Evolutionary conservation across 2,888 invertebrate species (phyloP).

Genomic region (Scaptomyza polygonia): DNA sequence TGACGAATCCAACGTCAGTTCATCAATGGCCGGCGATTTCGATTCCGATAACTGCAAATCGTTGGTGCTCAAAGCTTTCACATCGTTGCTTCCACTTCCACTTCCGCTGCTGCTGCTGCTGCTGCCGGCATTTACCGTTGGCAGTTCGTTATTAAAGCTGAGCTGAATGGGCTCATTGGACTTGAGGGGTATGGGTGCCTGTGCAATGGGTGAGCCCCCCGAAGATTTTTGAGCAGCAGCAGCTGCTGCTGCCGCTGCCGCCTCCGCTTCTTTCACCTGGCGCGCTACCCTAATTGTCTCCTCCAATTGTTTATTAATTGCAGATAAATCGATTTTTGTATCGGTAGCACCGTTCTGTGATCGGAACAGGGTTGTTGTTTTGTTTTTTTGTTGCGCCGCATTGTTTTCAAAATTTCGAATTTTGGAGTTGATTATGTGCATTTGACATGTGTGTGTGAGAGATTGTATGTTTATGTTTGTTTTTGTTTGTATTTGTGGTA

Average conservation of each 20-base stretch:
- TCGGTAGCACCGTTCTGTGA: conserved; percentile 82
- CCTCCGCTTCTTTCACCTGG: conserved; percentile 83
- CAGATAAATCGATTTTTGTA: conserved; percentile 83
- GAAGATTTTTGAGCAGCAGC: conserved; percentile 45
- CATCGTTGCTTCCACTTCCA: conserved; percentile 68
- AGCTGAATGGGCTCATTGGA: conserved; percentile 78
- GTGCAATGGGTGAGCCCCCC: conserved; percentile 54
- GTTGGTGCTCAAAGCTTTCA: conserved; percentile 66
- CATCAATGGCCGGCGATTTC: conserved; percentile 88
- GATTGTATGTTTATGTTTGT: conserved; percentile 1
- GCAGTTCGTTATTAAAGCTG: conserved; percentile 81
- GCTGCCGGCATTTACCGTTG: conserved; percentile 46
- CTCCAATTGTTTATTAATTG: conserved; percentile 84
- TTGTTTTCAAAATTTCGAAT: conserved; percentile 64
- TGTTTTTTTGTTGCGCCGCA: conserved; percentile 21
- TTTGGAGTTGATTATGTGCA: conserved; percentile 63
- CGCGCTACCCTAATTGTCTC: conserved; percentile 84
- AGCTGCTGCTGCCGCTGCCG: conserved; percentile 77
- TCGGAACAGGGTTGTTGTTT: conserved; percentile 22
- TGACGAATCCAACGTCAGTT: conserved; percentile 89
- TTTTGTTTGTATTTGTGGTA: conserved; percentile 26
- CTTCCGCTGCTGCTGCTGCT: conserved; percentile 21
- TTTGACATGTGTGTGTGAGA: conserved; percentile 19
- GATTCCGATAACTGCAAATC: conserved; percentile 86
- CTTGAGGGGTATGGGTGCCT: conserved; percentile 65